Evolutionary conservation across 2,113 vertebrate genomes (phyloP).

Genomic region (Chitala chitala): DNA sequence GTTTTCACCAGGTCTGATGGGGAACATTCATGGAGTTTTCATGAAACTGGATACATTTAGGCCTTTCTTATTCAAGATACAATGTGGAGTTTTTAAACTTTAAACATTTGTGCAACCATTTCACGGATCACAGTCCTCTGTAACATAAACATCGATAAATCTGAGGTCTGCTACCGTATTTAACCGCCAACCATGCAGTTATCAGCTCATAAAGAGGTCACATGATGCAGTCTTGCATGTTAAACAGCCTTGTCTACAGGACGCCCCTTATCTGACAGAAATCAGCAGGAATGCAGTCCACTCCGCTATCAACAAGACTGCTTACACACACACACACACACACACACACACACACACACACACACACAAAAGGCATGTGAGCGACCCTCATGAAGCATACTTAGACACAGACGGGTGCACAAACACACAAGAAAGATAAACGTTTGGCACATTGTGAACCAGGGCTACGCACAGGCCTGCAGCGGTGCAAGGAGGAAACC

Average conservation of each 20-base stretch:
- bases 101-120: neutral
- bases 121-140: neutral
- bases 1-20: neutral
- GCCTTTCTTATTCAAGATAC: neutral
- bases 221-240: neutral
- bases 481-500: neutral
- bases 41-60: neutral
- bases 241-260: neutral
- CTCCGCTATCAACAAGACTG: neutral
- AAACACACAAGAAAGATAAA: constrained; percentile 24
- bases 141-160: neutral
- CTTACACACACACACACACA: neutral
- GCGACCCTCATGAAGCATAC: constrained; percentile 5
- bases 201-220: constrained; percentile 2
- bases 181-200: neutral
- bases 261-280: constrained; percentile 1
- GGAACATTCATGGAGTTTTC: neutral
- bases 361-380: neutral
- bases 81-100: neutral
- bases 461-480: neutral
- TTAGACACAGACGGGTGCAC: constrained; percentile 20
- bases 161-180: neutral
- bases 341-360: neutral
- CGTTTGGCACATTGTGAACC: constrained; percentile 3
- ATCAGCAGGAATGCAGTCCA: constrained; percentile 14